Conservation (phyloP, 2,113 vertebrate genomes). For the Tamias sibiricus region DNA sequence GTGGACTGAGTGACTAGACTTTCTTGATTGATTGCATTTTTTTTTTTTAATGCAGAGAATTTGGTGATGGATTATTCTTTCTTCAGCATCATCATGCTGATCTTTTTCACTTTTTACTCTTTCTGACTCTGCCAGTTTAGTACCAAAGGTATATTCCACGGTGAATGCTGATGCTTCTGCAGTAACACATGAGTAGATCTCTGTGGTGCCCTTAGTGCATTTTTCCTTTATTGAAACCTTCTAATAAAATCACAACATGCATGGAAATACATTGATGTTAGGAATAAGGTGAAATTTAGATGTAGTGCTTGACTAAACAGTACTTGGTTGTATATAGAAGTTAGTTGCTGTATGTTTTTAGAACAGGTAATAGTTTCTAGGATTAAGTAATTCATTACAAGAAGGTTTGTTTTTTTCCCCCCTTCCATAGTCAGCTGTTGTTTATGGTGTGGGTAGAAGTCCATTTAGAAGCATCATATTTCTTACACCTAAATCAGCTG, state of each 20-base stretch:
- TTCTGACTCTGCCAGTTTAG: not conserved
- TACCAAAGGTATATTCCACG: not conserved
- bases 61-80: not conserved
- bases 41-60: constrained; percentile 8
- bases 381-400: constrained; percentile 8
- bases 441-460: not conserved
- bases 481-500: not conserved
- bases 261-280: not conserved
- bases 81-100: not conserved
- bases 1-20: not conserved
- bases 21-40: not conserved
- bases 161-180: not conserved
- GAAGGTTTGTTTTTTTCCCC: not conserved
- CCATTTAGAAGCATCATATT: not conserved
- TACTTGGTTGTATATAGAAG: not conserved
- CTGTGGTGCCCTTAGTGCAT: not conserved
- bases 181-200: not conserved
- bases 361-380: constrained; percentile 19
- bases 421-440: not conserved
- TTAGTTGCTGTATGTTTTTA: constrained; percentile 23
- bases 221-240: not conserved
- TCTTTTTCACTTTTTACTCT: not conserved
- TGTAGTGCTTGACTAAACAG: not conserved
- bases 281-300: not conserved
- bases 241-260: not conserved